Evolutionary conservation across 2,888 invertebrate genomes (phyloP).

Genomic region (Zygogramma bicolorata): DNA sequence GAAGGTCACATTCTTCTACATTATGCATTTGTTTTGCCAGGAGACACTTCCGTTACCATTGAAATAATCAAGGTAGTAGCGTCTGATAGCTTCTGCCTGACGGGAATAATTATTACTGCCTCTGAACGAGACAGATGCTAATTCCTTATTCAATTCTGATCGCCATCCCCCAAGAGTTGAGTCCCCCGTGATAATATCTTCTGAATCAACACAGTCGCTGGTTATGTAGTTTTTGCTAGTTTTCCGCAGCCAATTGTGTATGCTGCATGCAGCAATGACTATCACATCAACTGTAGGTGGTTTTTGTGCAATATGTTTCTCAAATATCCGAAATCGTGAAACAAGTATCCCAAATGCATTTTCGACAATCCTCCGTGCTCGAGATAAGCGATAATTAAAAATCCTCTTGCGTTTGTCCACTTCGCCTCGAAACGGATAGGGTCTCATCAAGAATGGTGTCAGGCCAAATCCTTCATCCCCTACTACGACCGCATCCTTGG

Average conservation of each 20-base stretch:
- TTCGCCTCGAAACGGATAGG: not conserved
- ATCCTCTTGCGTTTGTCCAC: not conserved
- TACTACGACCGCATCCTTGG: not conserved
- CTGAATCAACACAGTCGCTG: not conserved
- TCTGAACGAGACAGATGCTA: not conserved
- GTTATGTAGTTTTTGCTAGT: constrained; percentile 1
- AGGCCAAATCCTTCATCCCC: not conserved
- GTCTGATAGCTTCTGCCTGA: not conserved
- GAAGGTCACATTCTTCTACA: too few species aligned
- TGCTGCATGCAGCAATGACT: not conserved
- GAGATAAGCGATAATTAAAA: constrained; percentile 1
- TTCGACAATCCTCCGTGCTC: not conserved
- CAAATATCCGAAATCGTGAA: not conserved
- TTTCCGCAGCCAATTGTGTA: constrained; percentile 16
- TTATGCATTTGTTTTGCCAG: not conserved
- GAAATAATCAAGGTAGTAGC: not conserved
- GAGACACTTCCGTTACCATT: not conserved
- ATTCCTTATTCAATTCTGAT: not conserved
- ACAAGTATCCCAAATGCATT: constrained; percentile 8
- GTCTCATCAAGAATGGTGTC: not conserved
- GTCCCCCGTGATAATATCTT: not conserved
- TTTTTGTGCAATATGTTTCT: not conserved
- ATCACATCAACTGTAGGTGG: not conserved
- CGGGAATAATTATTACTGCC: not conserved
- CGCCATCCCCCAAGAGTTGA: not conserved